Base-by-base conservation (phyloP, 2,888 invertebrate species). In the Diarsia dahlii region DNA sequence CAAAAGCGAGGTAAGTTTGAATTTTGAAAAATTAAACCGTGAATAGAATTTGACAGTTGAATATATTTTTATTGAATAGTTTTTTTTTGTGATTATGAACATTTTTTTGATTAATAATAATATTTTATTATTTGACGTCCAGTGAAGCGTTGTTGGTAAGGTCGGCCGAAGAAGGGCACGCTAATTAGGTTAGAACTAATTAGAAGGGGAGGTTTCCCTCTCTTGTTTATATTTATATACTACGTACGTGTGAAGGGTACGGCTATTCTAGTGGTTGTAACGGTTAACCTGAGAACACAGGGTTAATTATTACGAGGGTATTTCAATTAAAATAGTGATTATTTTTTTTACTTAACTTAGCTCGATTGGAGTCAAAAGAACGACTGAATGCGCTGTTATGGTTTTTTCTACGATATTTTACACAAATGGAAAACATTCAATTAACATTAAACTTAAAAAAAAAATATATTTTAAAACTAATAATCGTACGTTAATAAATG, bases 141-240 rank as follows among this genome's bases (percentile, higher is more conserved):
- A 52, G 18, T 82, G 71, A 72, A 78, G 78, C 72, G 58, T 81
- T 81, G 74, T 80, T 80, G 74, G 72, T 80, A 91, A 91, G 91
- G 91, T 88, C 89, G 89, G 88, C 34, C 69, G 78, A 89, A 90
- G 90, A 89, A 90, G 89, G 91, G 88, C 85, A 78, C 80, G 88
- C 90, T 94, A 95, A 95, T 94, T 94, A 94, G 95, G 94, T 94
- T 95, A 95, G 94, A 94, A 95, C 89, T 94, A 95, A 95, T 94
- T 94, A 93, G 91, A 85, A 83, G 89, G 87, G 90, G 89, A 87
- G 90, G 90, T 91, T 90, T 91, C 91, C 85, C 89, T 85, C 77
- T 71, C 80, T 76, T 88, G 89, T 90, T 91, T 90, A 90, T 92
- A 91, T 92, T 91, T 92, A 91, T 92, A 91, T 91, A 88, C 74